Conservation (phyloP, 2,888 invertebrate genomes). For the Diadegma fenestrale region DNA sequence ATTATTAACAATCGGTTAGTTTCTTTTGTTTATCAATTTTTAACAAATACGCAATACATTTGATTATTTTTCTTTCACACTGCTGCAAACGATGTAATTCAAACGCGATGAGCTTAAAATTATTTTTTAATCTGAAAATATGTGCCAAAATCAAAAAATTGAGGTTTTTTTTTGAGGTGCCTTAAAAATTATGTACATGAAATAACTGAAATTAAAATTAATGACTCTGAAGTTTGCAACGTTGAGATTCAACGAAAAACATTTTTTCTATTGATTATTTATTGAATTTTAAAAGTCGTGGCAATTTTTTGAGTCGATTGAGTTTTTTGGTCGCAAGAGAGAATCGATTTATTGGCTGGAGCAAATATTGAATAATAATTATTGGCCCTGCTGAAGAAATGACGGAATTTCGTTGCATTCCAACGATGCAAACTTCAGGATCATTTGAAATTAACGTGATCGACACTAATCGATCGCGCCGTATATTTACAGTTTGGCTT, state of each 20-base stretch:
- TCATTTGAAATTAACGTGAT: slow-evolving; percentile 22
- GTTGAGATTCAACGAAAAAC: no score
- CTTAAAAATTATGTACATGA: slow-evolving; percentile 2
- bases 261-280: no score
- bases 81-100: neutral
- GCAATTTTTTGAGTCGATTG: no score
- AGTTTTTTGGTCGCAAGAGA: no score
- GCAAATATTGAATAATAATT: no score
- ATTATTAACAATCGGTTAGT: neutral
- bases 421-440: no score
- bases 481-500: slow-evolving; percentile 71
- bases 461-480: slow-evolving; percentile 35
- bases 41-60: neutral
- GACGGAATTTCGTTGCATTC: no score
- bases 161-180: neutral
- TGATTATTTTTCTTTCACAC: neutral
- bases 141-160: neutral
- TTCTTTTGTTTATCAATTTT: neutral
- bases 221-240: no score
- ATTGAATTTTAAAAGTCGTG: no score
- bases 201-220: slow-evolving; percentile 5
- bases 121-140: neutral
- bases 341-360: no score
- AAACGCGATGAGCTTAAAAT: no score
- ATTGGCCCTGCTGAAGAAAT: no score